phyloP scores from a whole-genome alignment of 2,888 invertebrate species.

The Ferdinandea cuprea region DNA sequence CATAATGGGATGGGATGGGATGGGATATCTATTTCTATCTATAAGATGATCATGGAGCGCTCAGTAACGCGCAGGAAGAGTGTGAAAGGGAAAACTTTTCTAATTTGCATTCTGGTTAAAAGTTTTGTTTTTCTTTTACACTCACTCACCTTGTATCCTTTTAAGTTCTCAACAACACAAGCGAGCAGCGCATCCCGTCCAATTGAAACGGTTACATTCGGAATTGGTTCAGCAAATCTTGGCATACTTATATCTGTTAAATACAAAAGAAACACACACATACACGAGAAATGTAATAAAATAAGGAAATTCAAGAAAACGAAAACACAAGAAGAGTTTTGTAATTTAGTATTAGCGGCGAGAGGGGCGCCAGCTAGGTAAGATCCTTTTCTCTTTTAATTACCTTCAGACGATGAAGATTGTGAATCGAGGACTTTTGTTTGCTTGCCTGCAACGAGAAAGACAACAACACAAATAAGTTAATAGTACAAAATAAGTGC shows the following conservation, averaged over 20 bases:
- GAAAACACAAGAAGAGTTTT: too few relatives aligned
- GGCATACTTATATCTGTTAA: slow-evolving; percentile 85
- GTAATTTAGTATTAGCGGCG: slow-evolving; percentile 28
- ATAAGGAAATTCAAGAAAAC: slow-evolving; percentile 10
- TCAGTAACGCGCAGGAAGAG: background rate
- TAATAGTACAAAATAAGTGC: slow-evolving; percentile 11
- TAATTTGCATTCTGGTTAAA: slow-evolving; percentile 53
- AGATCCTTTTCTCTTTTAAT: slow-evolving; percentile 77
- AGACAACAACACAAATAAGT: slow-evolving; percentile 23
- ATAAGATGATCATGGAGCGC: too few relatives aligned
- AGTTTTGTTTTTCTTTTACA: slow-evolving; percentile 2
- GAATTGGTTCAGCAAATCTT: slow-evolving; percentile 93
- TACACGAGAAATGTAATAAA: background rate
- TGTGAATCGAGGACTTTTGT: slow-evolving; percentile 80
- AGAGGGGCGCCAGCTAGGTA: background rate
- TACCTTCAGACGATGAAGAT: slow-evolving; percentile 81
- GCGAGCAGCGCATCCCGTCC: slow-evolving; percentile 94
- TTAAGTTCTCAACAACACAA: slow-evolving; percentile 94
- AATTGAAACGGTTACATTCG: slow-evolving; percentile 94
- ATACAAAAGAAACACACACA: background rate
- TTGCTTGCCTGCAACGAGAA: slow-evolving; percentile 80
- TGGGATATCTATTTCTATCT: slow-evolving; percentile 3
- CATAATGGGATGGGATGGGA: too few relatives aligned
- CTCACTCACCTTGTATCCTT: slow-evolving; percentile 90
- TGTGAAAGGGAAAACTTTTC: slow-evolving; percentile 48